A percentile compares a stretch with the other conserved stretches of the same genome.
These are phyloP conservation scores for Drosophila melanosoma DNA, from an alignment of 2,888 invertebrate genomes.

Conservation along the genomic window DNA sequence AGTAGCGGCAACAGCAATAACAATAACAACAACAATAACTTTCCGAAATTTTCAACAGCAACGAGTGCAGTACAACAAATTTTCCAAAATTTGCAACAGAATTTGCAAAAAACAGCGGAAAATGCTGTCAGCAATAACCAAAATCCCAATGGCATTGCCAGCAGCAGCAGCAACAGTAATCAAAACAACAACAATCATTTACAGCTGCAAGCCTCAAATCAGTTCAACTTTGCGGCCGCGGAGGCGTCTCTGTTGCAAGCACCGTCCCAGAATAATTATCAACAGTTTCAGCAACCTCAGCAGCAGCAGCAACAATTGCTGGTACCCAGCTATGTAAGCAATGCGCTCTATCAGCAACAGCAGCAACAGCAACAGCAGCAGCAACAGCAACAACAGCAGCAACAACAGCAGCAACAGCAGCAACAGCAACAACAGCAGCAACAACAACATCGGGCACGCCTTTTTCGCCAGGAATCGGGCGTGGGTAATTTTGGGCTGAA, in stretches of 20 bases:
- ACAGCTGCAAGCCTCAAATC: slow-evolving; percentile 83
- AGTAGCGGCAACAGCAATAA: slow-evolving; percentile 29
- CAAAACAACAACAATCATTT: slow-evolving; percentile 60
- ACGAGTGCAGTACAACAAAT: slow-evolving; percentile 79
- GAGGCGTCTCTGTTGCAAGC: slow-evolving; percentile 77
- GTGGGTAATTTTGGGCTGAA: slow-evolving; percentile 89
- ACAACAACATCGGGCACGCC: slow-evolving; percentile 83
- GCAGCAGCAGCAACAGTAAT: slow-evolving; percentile 40
- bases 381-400: slow-evolving; percentile 67
- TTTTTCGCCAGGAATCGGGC: slow-evolving; percentile 86
- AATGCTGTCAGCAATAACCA: slow-evolving; percentile 52
- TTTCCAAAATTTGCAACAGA: slow-evolving; percentile 81
- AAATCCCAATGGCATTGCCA: slow-evolving; percentile 53
- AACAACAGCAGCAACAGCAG: slow-evolving; percentile 67
- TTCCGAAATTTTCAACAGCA: slow-evolving; percentile 59
- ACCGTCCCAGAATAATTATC: slow-evolving; percentile 77
- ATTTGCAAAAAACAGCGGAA: slow-evolving; percentile 72
- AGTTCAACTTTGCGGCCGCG: slow-evolving; percentile 80
- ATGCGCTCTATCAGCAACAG: slow-evolving; percentile 71
- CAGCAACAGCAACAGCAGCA: slow-evolving; percentile 63
- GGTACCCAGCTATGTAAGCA: slow-evolving; percentile 72
- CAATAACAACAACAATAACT: slow-evolving; percentile 55
- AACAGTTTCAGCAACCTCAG: slow-evolving; percentile 78
- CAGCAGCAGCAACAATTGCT: slow-evolving; percentile 70
- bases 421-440: slow-evolving; percentile 68